Conservation (phyloP, 1,140 invertebrate species). For the Microplitis mediator region DNA sequence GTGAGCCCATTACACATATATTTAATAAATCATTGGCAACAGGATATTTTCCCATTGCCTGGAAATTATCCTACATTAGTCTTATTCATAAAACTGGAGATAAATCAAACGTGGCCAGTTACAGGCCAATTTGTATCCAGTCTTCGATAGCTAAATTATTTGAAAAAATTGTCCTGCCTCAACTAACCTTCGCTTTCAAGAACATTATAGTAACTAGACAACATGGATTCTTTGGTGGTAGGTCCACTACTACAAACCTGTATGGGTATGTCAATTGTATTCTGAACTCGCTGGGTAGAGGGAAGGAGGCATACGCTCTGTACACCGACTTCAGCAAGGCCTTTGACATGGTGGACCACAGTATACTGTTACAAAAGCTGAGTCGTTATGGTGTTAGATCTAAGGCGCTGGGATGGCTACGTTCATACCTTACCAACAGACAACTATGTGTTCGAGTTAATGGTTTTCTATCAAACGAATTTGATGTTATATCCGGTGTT, state of each 20-base stretch:
- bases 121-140: background rate
- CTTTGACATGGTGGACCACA: background rate
- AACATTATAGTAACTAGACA: background rate
- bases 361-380: background rate
- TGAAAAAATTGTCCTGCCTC: background rate
- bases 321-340: background rate
- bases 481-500: background rate
- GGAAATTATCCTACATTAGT: background rate
- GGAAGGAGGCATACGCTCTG: background rate
- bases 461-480: background rate
- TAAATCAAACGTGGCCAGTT: background rate
- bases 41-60: background rate
- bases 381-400: background rate
- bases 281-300: background rate
- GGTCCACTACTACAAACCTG: background rate
- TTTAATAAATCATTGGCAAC: background rate
- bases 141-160: background rate
- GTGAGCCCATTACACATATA: background rate
- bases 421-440: background rate
- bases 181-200: background rate
- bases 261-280: background rate
- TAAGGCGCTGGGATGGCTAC: background rate
- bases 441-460: background rate
- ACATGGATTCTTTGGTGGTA: background rate
- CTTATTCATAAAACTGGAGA: background rate